Evolutionary conservation across 2,797 vertebrate genomes (phyloP), one percentile per base, ranked within the genome.

Genomic region (Sebastes trivittatus): DNA sequence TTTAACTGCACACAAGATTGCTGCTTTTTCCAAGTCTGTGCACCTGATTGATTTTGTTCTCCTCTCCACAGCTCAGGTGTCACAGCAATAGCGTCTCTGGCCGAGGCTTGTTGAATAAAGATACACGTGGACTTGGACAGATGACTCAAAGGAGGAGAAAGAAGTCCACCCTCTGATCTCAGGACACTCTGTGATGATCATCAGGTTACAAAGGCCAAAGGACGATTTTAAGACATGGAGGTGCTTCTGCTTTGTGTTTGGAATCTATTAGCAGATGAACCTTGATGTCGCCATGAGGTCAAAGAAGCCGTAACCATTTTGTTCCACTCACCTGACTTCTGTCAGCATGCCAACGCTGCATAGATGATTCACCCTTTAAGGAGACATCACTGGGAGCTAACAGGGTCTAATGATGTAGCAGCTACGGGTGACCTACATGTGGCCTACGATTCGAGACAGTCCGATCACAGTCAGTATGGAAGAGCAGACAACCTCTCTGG

Each of bases 391-490:
- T 92, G 88, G 91, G 83, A 85, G 75, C 81, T 72, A 59, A 65
- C 52, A 74, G 62, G 67, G 80, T 91, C 88, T 64, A 83, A 94
- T 80, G 72, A 96, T 96, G 95, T 95, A 96, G 94, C 80, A 64
- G 77, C 66, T 63, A 77, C 70, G 68, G 78, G 88, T 73, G 87
- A 90, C 72, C 55, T 78, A 38, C 72, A 70, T 81, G 91, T 92
- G 89, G 90, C 89, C 87, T 72, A 22, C 87, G 78, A 87, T 87
- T 91, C 85, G 78, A 30, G 79, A 90, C 88, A 52, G 87, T 81
- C 79, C 67, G 9, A 90, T 56, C 62, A 75, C 78, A 89, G 84
- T 80, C 90, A 96, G 92, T 76, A 97, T 98, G 97, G 98, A 97
- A 94, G 91, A 87, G 83, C 94, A 95, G n/a, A 82, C 90, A 36